A percentile compares a stretch with the other conserved stretches of the same genome.
phyloP scores from a whole-genome alignment of 2,113 vertebrate genomes.

The Lasiurus cinereus region DNA sequence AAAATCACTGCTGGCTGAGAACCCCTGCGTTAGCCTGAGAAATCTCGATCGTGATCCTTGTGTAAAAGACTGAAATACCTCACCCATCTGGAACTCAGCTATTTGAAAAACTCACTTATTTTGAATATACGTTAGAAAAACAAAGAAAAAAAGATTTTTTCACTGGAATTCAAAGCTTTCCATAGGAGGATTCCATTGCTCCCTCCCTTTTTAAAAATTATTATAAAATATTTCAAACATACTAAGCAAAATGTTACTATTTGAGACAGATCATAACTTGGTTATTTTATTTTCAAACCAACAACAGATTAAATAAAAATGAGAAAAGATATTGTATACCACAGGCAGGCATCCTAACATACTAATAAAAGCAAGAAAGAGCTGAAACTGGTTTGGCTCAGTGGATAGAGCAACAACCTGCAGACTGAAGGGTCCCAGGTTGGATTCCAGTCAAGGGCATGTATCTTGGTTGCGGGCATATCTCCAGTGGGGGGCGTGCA shows the following conservation, averaged over 20 bases:
- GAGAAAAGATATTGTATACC: background rate
- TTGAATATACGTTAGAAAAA: conserved; percentile 10
- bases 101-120: background rate
- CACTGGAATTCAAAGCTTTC: background rate
- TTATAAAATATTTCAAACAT: conserved; percentile 18
- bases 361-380: background rate
- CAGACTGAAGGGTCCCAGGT: no score
- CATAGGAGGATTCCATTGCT: background rate
- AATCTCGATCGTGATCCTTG: background rate
- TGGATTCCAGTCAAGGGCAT: no score
- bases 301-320: conserved; percentile 27
- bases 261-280: background rate
- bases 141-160: background rate
- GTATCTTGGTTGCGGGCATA: no score
- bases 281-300: background rate
- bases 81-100: background rate
- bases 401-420: no score
- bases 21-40: background rate
- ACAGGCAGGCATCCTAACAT: background rate
- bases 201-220: background rate
- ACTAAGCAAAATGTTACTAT: conserved; percentile 43
- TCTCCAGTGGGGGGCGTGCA: no score
- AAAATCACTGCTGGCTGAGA: conserved; percentile 5
- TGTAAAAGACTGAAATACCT: background rate
- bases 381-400: no score